A percentile compares a stretch with the other conserved stretches of the same genome.
Evolutionary conservation across 2,888 invertebrate species (phyloP).

Genomic region (Aphrophora alni): DNA sequence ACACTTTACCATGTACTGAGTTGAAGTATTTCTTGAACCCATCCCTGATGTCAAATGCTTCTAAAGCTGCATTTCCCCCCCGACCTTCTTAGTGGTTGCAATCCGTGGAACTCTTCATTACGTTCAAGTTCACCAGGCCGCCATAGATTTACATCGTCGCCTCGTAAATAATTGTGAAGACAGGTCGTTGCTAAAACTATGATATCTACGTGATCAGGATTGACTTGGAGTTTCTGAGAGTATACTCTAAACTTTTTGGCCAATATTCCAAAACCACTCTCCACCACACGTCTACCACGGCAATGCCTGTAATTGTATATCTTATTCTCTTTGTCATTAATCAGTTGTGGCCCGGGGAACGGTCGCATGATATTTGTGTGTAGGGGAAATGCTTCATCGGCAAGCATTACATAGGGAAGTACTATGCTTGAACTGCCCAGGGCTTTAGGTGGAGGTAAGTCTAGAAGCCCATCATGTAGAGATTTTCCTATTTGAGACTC

Average conservation of each 20-base stretch:
- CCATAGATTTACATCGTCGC: neutral
- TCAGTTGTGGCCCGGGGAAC: neutral
- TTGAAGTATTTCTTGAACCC: neutral
- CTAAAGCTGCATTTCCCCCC: neutral
- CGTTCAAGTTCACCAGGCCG: neutral
- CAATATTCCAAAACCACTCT: neutral
- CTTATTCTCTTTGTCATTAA: neutral
- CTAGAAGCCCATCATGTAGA: neutral
- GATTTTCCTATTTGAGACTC: neutral
- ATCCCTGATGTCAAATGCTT: neutral
- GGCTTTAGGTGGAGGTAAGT: neutral
- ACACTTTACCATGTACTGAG: neutral
- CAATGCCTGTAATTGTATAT: neutral
- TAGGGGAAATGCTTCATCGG: constrained; percentile 11
- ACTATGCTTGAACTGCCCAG: no score
- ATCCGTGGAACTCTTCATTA: neutral
- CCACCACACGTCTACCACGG: neutral
- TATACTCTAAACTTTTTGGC: neutral
- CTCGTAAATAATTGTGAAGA: neutral
- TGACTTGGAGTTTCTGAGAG: neutral
- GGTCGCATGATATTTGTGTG: neutral
- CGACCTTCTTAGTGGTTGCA: neutral
- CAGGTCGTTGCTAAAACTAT: neutral
- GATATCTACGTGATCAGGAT: neutral
- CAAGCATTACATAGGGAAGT: neutral